phyloP scores from a whole-genome alignment of 2,797 vertebrate genomes.

The Siniperca scherzeri region DNA sequence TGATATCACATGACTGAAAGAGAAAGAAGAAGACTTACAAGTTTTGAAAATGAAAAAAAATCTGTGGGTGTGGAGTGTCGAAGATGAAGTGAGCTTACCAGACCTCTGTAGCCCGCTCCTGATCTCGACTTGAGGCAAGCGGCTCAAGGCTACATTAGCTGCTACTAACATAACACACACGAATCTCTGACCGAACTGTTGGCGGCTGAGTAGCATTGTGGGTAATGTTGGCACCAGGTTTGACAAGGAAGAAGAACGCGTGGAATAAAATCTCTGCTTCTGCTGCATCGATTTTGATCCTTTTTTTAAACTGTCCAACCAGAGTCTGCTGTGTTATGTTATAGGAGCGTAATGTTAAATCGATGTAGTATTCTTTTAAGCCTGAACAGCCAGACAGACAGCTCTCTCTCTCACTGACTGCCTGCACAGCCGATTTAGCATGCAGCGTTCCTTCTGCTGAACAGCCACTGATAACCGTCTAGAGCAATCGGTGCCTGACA shows the following conservation, averaged over 20 bases:
- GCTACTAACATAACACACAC: not conserved
- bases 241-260: not conserved
- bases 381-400: conserved; percentile 1
- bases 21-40: not conserved
- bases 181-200: not conserved
- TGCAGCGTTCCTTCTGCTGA: not conserved
- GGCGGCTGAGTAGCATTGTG: not conserved
- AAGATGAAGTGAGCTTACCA: not conserved
- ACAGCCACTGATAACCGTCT: conserved; percentile 8
- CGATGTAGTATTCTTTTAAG: not conserved
- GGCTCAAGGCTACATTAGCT: not conserved
- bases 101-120: not conserved
- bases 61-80: not conserved
- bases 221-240: not conserved
- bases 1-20: not conserved
- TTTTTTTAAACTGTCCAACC: not conserved
- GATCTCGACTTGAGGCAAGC: not conserved
- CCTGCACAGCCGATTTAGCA: conserved; percentile 11
- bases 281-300: not conserved
- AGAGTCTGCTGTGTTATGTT: not conserved
- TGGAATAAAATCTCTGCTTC: not conserved
- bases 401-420: not conserved
- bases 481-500: not conserved
- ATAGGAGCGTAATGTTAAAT: not conserved
- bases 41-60: not conserved